Conservation (phyloP, 2,888 invertebrate species). For the Eilema depressum region DNA sequence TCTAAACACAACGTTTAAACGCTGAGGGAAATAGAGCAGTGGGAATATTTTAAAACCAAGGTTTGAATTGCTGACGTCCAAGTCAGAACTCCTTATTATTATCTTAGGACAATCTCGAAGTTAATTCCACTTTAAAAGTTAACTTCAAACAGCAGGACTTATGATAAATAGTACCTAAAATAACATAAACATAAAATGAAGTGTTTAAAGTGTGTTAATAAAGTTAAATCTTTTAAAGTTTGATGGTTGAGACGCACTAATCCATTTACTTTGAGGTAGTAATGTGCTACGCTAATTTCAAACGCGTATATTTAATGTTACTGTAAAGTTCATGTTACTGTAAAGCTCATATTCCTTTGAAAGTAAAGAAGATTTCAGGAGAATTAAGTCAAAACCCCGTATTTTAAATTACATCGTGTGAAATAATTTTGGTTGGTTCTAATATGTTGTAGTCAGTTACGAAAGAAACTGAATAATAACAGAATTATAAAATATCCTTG, state of each 20-base stretch:
- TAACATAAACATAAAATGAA: constrained; percentile 32
- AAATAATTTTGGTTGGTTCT: background rate
- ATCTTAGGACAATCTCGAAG: constrained; percentile 19
- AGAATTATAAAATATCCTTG: background rate
- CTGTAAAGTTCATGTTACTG: background rate
- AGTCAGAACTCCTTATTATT: constrained; percentile 13
- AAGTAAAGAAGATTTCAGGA: background rate
- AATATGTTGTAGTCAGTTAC: background rate
- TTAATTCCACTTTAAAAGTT: constrained; percentile 30
- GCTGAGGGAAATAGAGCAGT: constrained; percentile 7
- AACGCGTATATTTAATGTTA: background rate
- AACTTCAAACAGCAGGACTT: constrained; percentile 23
- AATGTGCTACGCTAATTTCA: background rate
- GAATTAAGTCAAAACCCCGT: background rate
- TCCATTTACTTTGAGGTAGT: background rate
- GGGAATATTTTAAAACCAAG: constrained; percentile 15
- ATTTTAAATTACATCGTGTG: background rate
- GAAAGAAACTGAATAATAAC: background rate
- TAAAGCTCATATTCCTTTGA: background rate
- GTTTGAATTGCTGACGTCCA: background rate
- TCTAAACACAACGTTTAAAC: constrained; percentile 20
- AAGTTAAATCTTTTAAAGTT: constrained; percentile 28
- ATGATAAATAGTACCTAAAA: constrained; percentile 31
- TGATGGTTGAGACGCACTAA: constrained; percentile 13
- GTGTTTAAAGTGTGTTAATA: constrained; percentile 25